phyloP scores from a whole-genome alignment of 1,140 invertebrate species.

The Formica exsecta region DNA sequence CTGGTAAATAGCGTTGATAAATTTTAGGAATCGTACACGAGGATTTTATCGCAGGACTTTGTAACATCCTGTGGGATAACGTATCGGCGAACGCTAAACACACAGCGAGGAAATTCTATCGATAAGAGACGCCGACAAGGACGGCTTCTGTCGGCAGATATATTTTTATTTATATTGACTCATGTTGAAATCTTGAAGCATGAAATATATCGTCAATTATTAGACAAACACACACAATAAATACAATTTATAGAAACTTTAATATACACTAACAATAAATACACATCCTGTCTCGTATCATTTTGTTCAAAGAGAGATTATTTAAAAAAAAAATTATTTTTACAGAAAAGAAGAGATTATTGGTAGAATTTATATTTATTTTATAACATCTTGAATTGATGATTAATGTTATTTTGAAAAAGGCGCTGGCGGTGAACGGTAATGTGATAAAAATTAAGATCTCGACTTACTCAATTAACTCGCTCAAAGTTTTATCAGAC shows the following conservation, averaged over 20 bases:
- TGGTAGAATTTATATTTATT: not conserved
- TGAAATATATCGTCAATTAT: not conserved
- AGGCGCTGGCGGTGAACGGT: not conserved
- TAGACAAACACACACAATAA: not conserved
- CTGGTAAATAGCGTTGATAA: not conserved
- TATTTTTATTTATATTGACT: constrained; percentile 32
- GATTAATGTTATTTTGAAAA: not conserved
- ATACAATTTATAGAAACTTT: not conserved
- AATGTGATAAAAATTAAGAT: constrained; percentile 17
- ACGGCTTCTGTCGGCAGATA: constrained; percentile 1
- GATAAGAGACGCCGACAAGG: constrained; percentile 59
- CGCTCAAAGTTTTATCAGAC: not conserved
- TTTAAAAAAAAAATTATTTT: not conserved
- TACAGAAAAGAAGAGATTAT: not conserved
- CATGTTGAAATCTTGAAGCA: not conserved
- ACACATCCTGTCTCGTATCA: no score
- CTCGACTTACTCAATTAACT: not conserved
- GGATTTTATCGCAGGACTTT: constrained; percentile 58
- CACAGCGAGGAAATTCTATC: constrained; percentile 25
- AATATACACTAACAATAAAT: not conserved
- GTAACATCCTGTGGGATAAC: constrained; percentile 67
- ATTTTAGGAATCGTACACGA: not conserved
- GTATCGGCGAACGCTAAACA: constrained; percentile 49
- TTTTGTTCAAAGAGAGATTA: not conserved
- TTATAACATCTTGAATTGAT: not conserved